Evolutionary conservation across 2,888 invertebrate species (phyloP).

Genomic region (Drosophila kambysellisi): DNA sequence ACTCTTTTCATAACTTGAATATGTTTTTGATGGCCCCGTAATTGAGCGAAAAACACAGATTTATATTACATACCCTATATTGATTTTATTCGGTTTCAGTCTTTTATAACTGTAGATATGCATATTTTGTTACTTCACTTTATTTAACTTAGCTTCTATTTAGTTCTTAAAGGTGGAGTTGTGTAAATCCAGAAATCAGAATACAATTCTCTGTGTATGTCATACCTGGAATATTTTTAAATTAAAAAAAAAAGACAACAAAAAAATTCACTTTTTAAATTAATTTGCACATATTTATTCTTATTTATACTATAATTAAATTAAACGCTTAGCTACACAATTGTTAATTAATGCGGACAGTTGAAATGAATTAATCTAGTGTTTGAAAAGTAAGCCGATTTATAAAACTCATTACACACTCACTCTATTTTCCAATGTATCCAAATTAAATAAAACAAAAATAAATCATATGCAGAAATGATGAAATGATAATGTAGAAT

Average conservation of each 20-base stretch:
- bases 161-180: neutral
- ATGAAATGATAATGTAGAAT: slow-evolving; percentile 46
- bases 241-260: neutral
- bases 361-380: slow-evolving; percentile 1
- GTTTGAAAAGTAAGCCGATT: slow-evolving; percentile 8
- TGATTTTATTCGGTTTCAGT: neutral
- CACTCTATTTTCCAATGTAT: neutral
- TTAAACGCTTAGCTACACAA: neutral
- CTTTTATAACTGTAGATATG: fast-evolving
- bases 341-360: neutral
- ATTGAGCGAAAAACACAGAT: neutral
- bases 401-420: neutral
- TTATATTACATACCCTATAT: neutral
- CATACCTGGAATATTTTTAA: neutral
- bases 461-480: slow-evolving; percentile 41
- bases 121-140: neutral
- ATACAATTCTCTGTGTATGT: too few species aligned
- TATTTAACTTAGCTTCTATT: neutral
- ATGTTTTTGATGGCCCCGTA: neutral
- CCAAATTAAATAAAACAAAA: slow-evolving; percentile 36
- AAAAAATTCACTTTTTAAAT: neutral
- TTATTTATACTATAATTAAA: neutral
- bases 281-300: neutral
- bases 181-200: neutral
- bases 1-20: neutral